Evolutionary conservation across 2,113 vertebrate species (phyloP), one percentile per base, ranked within the genome.

Genomic region (Merops nubicus): DNA sequence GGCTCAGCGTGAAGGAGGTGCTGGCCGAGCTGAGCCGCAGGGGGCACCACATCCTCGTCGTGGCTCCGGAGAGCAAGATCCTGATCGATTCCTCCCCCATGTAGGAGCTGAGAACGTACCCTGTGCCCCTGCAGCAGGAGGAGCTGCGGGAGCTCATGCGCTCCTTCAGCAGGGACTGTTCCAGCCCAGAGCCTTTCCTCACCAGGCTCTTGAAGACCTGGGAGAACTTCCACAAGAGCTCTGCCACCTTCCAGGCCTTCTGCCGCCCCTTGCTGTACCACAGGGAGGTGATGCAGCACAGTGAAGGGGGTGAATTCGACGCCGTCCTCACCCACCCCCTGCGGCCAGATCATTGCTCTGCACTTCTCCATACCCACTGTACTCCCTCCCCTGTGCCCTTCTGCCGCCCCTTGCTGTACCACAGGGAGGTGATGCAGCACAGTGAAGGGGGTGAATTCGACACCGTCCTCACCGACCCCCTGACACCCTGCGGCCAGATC

Each of bases 401-500:
- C n/a, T n/a, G n/a, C n/a, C n/a, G n/a, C n/a, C n/a, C n/a, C n/a
- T n/a, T n/a, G n/a, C n/a, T n/a, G n/a, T 88, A 98, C 70, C 97
- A 98, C 76, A 16, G 97, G 77, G 67, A 97, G 26, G 72, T 99
- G 26, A 98, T 99, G 98, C 77, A 85, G 57, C 97, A 87, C 51
- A 96, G 99, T 4, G 45, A 28, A 2, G 93, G 63, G 23, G 84
- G 72, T 10, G 65, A 79, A 17, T 99, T 99, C 1, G 98, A 99
- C 5, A 36, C 72, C 1, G 0, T 99, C 20, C 57, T 99, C 11
- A 98, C 98, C 0, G 99, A 99, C 84, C 99, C 99, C 2, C 92
- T 99, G 72, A 78, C 98, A 9, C 98, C 99, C 0, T 99, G 99
- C 6, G 99, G 99, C 28, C 43, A 98, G 36, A 97, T 99, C 16